Conservation (phyloP, 2,888 invertebrate species). For the Drosophila affinis region DNA sequence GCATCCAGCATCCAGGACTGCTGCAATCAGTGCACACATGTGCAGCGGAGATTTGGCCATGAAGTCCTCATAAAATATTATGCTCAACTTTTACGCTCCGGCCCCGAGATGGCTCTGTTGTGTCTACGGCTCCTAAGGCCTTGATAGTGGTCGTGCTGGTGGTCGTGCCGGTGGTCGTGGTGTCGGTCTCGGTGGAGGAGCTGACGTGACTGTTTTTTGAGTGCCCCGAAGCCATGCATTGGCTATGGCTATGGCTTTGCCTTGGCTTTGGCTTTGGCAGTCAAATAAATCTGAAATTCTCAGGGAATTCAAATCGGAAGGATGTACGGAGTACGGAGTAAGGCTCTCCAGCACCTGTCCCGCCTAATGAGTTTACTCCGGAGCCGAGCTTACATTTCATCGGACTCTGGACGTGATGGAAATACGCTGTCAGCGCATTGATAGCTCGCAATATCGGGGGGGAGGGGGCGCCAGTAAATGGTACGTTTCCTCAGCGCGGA, state of each 20-base stretch:
- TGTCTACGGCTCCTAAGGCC: background rate
- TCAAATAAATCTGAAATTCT: slow-evolving; percentile 27
- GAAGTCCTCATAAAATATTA: slow-evolving; percentile 74
- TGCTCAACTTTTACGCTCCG: slow-evolving; percentile 47
- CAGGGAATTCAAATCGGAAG: slow-evolving; percentile 11
- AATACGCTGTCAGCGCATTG: slow-evolving; percentile 60
- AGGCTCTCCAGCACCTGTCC: slow-evolving; percentile 20
- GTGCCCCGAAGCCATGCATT: background rate
- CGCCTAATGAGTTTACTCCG: slow-evolving; percentile 26
- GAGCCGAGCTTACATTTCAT: slow-evolving; percentile 10
- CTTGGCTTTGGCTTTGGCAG: slow-evolving; percentile 6
- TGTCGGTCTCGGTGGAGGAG: background rate
- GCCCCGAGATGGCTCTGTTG: background rate
- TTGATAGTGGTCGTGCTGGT: background rate
- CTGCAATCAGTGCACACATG: slow-evolving; percentile 71
- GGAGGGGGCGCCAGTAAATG: slow-evolving; percentile 8
- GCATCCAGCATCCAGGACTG: slow-evolving; percentile 8
- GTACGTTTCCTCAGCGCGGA: background rate
- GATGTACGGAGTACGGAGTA: background rate
- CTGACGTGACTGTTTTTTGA: slow-evolving; percentile 36
- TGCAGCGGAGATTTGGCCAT: slow-evolving; percentile 61
- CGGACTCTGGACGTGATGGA: slow-evolving; percentile 57
- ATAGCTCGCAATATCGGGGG: slow-evolving; percentile 9
- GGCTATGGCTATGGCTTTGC: background rate
- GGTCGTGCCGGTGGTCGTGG: background rate